Conservation (phyloP, 2,113 vertebrate species). For the Thinocorus orbignyianus region DNA sequence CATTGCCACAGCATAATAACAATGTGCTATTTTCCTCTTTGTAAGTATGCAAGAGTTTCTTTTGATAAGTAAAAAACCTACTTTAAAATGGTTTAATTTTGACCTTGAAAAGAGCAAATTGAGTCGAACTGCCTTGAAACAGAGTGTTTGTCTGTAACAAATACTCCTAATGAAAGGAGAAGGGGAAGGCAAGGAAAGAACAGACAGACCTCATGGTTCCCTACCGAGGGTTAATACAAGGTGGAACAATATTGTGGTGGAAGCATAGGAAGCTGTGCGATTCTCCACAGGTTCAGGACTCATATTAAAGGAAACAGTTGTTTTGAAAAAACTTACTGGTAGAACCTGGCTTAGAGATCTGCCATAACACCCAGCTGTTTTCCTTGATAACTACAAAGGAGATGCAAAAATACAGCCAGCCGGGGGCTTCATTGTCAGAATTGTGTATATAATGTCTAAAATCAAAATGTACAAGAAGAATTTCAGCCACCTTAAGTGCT, state of each 20-base stretch:
- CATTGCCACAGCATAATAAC: background rate
- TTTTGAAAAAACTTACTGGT: conserved; percentile 33
- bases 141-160: background rate
- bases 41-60: background rate
- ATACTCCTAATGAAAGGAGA: background rate
- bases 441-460: background rate
- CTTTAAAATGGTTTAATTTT: background rate
- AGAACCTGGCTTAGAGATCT: conserved; percentile 14
- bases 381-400: background rate
- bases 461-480: background rate
- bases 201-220: background rate
- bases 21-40: background rate
- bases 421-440: background rate
- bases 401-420: conserved; percentile 7
- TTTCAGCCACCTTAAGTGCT: background rate
- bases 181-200: background rate
- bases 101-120: background rate
- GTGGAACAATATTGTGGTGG: background rate
- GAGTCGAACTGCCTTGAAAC: background rate
- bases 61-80: background rate
- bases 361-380: conserved; percentile 17
- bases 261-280: background rate
- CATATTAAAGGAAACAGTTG: background rate
- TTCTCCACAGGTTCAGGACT: background rate
- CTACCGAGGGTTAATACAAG: background rate